These are phyloP conservation scores for Petrocephalus schoutedeni DNA, from an alignment of 2,797 vertebrate genomes.

Conservation along the genomic window DNA sequence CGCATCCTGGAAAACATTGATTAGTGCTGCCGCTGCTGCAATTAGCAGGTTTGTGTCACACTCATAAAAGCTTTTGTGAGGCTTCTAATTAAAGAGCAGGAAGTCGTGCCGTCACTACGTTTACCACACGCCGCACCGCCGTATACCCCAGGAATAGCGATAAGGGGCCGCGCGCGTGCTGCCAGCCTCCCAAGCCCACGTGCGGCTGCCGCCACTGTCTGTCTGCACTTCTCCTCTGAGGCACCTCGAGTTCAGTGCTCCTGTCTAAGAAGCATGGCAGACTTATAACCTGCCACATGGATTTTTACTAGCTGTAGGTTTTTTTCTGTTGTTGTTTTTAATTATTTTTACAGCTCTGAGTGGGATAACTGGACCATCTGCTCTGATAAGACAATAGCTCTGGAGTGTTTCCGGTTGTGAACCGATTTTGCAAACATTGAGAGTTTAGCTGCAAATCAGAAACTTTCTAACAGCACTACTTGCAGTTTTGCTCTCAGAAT, in stretches of 20 bases:
- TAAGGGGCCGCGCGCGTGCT: neutral
- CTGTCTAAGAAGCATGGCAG: neutral
- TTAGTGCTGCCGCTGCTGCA: conserved; percentile 17
- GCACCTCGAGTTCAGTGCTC: neutral
- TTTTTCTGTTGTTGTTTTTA: neutral
- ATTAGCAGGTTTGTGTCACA: conserved; percentile 33
- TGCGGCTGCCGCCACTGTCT: neutral
- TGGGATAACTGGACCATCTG: neutral
- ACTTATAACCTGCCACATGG: neutral
- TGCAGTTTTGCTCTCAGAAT: neutral
- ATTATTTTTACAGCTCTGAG: neutral
- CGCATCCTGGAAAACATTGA: conserved; percentile 25
- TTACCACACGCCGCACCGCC: neutral
- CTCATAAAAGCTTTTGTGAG: conserved; percentile 25
- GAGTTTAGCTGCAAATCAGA: neutral
- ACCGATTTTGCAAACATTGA: neutral
- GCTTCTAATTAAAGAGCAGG: conserved; percentile 29
- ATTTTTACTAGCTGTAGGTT: neutral
- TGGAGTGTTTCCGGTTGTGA: neutral
- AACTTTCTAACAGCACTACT: neutral
- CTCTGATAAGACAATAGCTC: neutral
- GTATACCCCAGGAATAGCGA: conserved; percentile 12
- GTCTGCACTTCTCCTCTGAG: neutral
- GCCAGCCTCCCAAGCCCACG: neutral
- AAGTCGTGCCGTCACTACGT: conserved; percentile 14